Conservation (phyloP, 1,140 invertebrate genomes). For the Oedothorax gibbosus region DNA sequence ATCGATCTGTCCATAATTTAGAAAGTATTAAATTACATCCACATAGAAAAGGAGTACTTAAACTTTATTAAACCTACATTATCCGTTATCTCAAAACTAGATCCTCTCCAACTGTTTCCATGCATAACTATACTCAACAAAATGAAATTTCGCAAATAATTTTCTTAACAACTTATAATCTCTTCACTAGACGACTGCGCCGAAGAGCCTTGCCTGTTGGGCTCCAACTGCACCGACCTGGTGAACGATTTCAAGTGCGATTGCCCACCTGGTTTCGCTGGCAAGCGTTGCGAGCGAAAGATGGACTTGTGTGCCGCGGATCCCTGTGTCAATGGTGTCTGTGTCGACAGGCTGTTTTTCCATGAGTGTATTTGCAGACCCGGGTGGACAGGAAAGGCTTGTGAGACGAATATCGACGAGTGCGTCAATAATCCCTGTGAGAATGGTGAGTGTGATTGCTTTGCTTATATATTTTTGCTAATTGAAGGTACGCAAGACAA, state of each 20-base stretch:
- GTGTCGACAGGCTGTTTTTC: constrained; percentile 88
- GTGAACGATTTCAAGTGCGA: constrained; percentile 91
- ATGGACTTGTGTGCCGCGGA: constrained; percentile 89
- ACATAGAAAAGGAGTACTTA: too few species aligned
- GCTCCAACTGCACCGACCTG: constrained; percentile 92
- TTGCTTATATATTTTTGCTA: too few species aligned
- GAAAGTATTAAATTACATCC: too few species aligned
- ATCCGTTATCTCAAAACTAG: too few species aligned
- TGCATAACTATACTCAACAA: too few species aligned
- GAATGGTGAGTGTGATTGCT: constrained; percentile 75
- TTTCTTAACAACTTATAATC: too few species aligned
- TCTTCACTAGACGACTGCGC: constrained; percentile 85
- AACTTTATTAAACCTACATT: too few species aligned
- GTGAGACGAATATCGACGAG: constrained; percentile 92
- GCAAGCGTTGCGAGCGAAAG: constrained; percentile 96
- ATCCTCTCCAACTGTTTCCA: too few species aligned
- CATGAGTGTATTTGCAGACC: constrained; percentile 90
- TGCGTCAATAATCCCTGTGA: constrained; percentile 87
- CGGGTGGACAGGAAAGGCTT: constrained; percentile 86
- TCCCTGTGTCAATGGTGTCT: constrained; percentile 92
- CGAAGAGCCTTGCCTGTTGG: constrained; percentile 91
- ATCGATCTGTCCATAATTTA: too few species aligned
- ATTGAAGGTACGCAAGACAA: too few species aligned
- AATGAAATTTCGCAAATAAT: too few species aligned
- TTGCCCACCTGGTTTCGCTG: constrained; percentile 94